Conservation (phyloP, 2,888 invertebrate genomes). For the Hedychridium roseum region DNA sequence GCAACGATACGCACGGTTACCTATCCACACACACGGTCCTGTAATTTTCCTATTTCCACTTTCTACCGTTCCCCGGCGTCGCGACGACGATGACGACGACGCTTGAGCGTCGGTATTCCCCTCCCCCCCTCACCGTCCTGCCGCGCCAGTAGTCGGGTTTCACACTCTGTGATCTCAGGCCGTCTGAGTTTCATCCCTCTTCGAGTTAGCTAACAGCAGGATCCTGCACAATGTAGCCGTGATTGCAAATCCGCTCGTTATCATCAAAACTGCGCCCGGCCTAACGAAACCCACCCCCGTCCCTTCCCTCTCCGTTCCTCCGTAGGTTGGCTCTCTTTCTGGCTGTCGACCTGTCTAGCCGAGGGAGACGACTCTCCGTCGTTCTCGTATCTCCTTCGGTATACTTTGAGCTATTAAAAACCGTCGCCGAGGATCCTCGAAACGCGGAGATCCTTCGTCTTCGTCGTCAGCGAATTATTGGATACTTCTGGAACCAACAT, state of each 20-base stretch:
- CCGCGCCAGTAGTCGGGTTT: slow-evolving; percentile 34
- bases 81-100: slow-evolving; percentile 5
- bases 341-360: no score
- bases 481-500: no score
- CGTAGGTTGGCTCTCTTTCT: no score
- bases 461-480: no score
- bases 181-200: slow-evolving; percentile 56
- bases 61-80: slow-evolving; percentile 20
- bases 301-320: slow-evolving; percentile 8
- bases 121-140: slow-evolving; percentile 19
- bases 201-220: slow-evolving; percentile 53
- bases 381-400: no score
- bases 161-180: slow-evolving; percentile 56
- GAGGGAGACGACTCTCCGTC: no score
- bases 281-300: slow-evolving; percentile 39
- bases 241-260: slow-evolving; percentile 62
- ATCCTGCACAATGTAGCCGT: slow-evolving; percentile 57
- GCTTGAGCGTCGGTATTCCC: background rate
- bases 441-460: no score
- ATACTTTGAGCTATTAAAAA: no score
- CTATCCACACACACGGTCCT: slow-evolving; percentile 32
- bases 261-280: slow-evolving; percentile 52
- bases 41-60: slow-evolving; percentile 45
- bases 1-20: slow-evolving; percentile 8
- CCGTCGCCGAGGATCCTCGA: no score